Base-by-base conservation (phyloP, 2,113 vertebrate species). In the Ascaphus truei region DNA sequence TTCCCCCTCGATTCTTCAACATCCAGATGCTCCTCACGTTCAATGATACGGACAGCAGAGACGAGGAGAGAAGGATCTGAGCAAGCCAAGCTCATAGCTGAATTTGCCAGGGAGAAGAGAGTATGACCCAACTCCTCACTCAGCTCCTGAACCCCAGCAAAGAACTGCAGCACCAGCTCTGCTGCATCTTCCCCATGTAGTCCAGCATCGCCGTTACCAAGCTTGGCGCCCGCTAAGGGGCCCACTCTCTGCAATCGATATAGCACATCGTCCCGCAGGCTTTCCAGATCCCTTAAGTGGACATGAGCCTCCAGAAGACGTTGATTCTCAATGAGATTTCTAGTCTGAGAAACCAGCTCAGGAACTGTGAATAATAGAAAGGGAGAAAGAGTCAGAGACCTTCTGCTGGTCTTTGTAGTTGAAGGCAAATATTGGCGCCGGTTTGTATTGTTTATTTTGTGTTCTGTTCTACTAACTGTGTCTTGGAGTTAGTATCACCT, bases 31-130 rank as follows among this genome's bases (percentile, higher is more conserved):
- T 98, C 92, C 57, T 99, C 97, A 2, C 95, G 81, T 77, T 99
- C 96, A 0, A 98, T 92, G 37, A 99, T 95, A 41, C 97, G 90
- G 52, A 98, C 78, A 0, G 94, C 94, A 0, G 94, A 94, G 22
- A 99, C 97, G 1, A 99, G 91, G 1, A 92, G 85, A 1, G 91
- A 86, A 0, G 97, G 96, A 76, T 99, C 92, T 53, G 96, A 89
- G 0, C 76, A 82, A 8, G 93, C 93, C 79, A 96, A 79, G 25
- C 50, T 72, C 72, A 94, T 75, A 73, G 91, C 79, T 22, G 86
- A 77, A 73, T 85, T 88, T 79, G 93, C 89, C 0, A 93, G 88
- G 1, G 85, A 84, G 94, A 91, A 98, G 62, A 90, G 83, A 82
- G 92, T 90, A 78, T 82, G 92, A 45, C 89, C 92, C 64, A 99